A percentile compares a stretch with the other conserved stretches of the same genome.
Conservation (phyloP, 2,113 vertebrate genomes). For the Micronycteris hirsuta region DNA sequence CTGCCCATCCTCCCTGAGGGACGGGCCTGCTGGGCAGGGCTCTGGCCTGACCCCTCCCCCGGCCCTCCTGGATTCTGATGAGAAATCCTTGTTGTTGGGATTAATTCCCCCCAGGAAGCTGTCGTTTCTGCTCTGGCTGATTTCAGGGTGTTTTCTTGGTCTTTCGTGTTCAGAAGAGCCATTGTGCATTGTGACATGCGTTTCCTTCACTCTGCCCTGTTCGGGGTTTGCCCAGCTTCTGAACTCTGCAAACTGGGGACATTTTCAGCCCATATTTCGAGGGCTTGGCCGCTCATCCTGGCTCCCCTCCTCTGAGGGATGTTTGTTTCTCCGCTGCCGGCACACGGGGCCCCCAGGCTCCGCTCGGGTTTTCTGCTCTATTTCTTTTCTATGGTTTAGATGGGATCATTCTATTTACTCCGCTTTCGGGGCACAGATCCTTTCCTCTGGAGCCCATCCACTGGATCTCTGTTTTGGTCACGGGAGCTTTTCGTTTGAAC, state of each 20-base stretch:
- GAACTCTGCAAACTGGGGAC: not conserved
- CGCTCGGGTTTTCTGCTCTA: fast-evolving
- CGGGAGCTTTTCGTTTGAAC: not conserved
- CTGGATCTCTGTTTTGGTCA: not conserved
- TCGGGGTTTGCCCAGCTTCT: not conserved
- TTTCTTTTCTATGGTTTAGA: not conserved
- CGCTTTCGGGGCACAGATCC: not conserved
- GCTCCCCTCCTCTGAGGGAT: not conserved
- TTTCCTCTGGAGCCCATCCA: not conserved
- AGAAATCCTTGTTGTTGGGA: too few relatives aligned
- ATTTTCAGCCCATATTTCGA: not conserved
- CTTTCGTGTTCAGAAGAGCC: not conserved
- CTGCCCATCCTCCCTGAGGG: too few relatives aligned
- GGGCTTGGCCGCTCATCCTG: not conserved
- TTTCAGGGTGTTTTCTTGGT: not conserved
- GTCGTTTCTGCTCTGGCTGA: not conserved
- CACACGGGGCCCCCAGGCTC: not conserved
- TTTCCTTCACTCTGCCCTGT: not conserved
- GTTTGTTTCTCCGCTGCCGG: too few relatives aligned
- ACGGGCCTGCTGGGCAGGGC: not conserved
- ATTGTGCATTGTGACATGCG: not conserved
- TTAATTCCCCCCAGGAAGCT: not conserved
- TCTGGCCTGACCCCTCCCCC: not conserved
- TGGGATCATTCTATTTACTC: not conserved
- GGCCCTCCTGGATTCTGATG: not conserved